Evolutionary conservation across 2,888 invertebrate species (phyloP).

Genomic region (Drosophila atripex): DNA sequence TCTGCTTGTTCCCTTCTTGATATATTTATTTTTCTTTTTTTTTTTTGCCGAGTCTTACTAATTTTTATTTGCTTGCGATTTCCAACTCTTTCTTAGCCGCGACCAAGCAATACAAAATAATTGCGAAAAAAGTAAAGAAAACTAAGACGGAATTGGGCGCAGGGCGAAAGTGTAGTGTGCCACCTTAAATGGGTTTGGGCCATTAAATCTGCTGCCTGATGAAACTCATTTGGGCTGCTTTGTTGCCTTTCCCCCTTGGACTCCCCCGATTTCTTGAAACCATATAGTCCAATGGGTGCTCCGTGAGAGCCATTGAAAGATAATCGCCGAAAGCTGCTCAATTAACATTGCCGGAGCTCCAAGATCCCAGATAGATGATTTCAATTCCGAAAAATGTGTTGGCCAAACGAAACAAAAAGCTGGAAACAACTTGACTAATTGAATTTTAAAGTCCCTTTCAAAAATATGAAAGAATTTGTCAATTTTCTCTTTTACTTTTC

Average conservation of each 20-base stretch:
- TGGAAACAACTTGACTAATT: background rate
- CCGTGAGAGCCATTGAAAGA: constrained; percentile 46
- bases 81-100: constrained; percentile 27
- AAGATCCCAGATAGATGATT: constrained; percentile 18
- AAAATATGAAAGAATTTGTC: background rate
- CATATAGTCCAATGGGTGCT: constrained; percentile 36
- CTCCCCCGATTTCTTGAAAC: constrained; percentile 16
- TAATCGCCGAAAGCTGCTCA: constrained; percentile 45
- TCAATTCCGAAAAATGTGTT: constrained; percentile 10
- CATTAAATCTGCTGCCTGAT: constrained; percentile 38
- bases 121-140: constrained; percentile 43
- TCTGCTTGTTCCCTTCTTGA: constrained; percentile 11
- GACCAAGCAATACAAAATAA: constrained; percentile 41
- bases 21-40: constrained; percentile 22
- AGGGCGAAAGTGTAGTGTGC: constrained; percentile 50
- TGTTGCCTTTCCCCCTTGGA: constrained; percentile 15
- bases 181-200: constrained; percentile 47
- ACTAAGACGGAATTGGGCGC: constrained; percentile 38
- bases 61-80: constrained; percentile 44
- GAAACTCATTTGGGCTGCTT: constrained; percentile 45
- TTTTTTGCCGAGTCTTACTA: constrained; percentile 18
- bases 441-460: background rate
- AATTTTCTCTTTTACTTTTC: background rate
- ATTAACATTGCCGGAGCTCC: constrained; percentile 22
- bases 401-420: background rate